Evolutionary conservation across 2,888 invertebrate species (phyloP).

Genomic region (Drosophila meridiana): DNA sequence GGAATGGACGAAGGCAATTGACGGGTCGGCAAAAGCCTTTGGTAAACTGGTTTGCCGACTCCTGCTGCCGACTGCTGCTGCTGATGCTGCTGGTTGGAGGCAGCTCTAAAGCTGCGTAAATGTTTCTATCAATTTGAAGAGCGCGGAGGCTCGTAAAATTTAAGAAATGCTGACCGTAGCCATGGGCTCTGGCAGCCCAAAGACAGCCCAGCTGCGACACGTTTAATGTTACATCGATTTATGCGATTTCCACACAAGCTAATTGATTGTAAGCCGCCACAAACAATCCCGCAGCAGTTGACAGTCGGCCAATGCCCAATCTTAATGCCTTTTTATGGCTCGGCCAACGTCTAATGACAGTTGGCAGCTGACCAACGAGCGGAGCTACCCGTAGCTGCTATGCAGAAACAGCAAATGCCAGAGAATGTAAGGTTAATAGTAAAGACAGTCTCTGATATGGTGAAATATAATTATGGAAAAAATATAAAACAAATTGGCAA

Average conservation of each 20-base stretch:
- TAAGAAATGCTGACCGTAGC: conserved; percentile 69
- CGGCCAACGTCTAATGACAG: conserved; percentile 19
- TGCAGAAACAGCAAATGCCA: too few relatives aligned
- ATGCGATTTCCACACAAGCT: conserved; percentile 81
- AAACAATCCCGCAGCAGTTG: conserved; percentile 38
- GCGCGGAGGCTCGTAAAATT: conserved; percentile 68
- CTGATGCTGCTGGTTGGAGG: conserved; percentile 2
- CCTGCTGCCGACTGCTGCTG: neutral
- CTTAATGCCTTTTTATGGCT: conserved; percentile 47
- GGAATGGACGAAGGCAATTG: conserved; percentile 8
- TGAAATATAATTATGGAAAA: too few relatives aligned
- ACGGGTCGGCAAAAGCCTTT: conserved; percentile 38
- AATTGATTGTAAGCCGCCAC: conserved; percentile 76
- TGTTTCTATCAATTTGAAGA: conserved; percentile 76
- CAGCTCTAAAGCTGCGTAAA: conserved; percentile 52
- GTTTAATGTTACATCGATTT: conserved; percentile 79
- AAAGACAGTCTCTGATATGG: too few relatives aligned
- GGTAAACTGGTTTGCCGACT: conserved; percentile 51
- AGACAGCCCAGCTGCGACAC: conserved; percentile 45
- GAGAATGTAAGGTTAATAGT: too few relatives aligned
- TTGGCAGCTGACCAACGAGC: neutral
- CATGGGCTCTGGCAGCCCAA: conserved; percentile 38
- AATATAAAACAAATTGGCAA: too few relatives aligned
- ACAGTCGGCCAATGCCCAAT: conserved; percentile 34
- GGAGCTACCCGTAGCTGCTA: conserved; percentile 7